Percentiles rank a stretch among this genome's conserved stretches.
Conservation (phyloP, 2,888 invertebrate genomes). For the Mantis religiosa region DNA sequence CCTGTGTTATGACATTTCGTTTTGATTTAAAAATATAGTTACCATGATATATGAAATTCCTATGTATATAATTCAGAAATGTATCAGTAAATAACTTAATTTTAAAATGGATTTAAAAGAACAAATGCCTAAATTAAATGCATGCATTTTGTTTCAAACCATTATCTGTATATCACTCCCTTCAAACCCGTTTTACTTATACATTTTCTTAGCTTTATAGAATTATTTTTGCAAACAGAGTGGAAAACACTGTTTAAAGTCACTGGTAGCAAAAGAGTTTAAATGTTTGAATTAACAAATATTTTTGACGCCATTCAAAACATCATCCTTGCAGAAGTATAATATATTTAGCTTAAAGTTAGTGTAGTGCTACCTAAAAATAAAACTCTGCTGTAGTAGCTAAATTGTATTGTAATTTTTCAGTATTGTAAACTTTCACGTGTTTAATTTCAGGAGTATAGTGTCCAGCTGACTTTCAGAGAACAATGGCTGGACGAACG, state of each 20-base stretch:
- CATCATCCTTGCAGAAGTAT: not conserved
- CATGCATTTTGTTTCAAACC: not conserved
- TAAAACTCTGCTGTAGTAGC: not conserved
- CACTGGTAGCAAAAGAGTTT: not conserved
- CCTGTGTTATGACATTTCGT: too few species aligned
- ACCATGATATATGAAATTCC: not conserved
- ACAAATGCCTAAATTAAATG: not conserved
- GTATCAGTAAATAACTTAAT: not conserved
- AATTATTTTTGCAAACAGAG: not conserved
- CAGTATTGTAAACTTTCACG: not conserved
- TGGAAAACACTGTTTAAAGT: not conserved
- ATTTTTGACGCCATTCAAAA: not conserved
- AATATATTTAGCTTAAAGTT: not conserved
- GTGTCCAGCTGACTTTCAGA: constrained; percentile 94
- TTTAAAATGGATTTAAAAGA: not conserved
- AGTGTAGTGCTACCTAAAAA: not conserved
- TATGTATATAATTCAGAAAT: not conserved
- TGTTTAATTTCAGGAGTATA: constrained; percentile 80
- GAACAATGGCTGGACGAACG: constrained; percentile 96
- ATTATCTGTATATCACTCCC: not conserved
- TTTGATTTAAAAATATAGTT: not conserved
- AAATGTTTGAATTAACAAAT: not conserved
- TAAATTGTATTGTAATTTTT: not conserved
- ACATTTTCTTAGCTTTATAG: not conserved
- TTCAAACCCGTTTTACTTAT: not conserved